phyloP scores from a whole-genome alignment of 2,888 invertebrate genomes.

The Philonicus albiceps region DNA sequence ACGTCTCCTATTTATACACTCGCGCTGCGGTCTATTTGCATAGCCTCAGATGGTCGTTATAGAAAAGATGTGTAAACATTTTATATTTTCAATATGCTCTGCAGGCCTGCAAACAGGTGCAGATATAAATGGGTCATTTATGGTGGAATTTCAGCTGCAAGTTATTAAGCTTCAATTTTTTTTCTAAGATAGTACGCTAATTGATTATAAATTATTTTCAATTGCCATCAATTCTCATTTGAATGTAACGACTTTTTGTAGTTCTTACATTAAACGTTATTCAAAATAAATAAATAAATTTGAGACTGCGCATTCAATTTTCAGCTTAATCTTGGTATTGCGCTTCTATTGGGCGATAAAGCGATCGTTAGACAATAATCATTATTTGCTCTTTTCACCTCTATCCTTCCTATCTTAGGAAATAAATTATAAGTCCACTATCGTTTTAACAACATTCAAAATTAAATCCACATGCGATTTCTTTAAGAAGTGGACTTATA shows the following conservation, averaged over 20 bases:
- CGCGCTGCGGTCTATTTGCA: conserved; percentile 13
- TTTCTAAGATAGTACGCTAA: neutral
- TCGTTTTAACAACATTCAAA: no score
- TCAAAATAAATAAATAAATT: neutral
- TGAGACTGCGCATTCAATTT: neutral
- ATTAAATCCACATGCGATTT: no score
- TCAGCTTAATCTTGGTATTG: no score
- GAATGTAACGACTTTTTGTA: neutral
- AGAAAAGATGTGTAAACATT: neutral
- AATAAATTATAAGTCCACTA: no score
- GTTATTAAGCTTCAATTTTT: neutral
- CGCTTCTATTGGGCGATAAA: no score
- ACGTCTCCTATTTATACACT: conserved; percentile 27
- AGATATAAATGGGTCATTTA: neutral
- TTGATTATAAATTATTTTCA: neutral
- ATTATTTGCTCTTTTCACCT: no score
- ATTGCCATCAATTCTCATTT: neutral
- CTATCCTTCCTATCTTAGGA: no score
- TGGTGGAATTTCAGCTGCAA: neutral
- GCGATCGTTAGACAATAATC: no score
- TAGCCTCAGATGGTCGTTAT: conserved; percentile 8
- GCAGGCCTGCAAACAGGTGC: neutral
- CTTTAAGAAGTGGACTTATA: no score
- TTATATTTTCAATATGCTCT: neutral
- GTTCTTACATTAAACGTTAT: neutral